Base-by-base conservation (phyloP, 2,888 invertebrate species). In the Miltochrista miniata region DNA sequence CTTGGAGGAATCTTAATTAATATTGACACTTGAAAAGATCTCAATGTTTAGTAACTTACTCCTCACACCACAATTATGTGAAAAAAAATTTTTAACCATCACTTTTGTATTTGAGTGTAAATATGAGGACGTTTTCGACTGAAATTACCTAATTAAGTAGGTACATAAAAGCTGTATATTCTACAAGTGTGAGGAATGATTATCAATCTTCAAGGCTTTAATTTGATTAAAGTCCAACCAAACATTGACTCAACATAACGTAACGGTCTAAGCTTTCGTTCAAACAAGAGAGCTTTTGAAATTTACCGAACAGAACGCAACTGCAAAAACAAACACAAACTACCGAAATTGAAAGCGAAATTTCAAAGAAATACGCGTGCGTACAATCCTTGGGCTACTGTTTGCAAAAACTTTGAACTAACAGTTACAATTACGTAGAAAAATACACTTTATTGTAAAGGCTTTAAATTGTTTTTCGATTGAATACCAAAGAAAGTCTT, bases 321-420 rank as follows among this genome's bases (percentile, higher is more conserved):
- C 62, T 50, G 54, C 64, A 76, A 82, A 83, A 85, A 80, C 72
- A 76, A 75, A 76, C 48, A 61, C 33, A 45, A 29, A 39, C 15
- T 45, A 14, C 47, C 47, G 18, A 56, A 68, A 61, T 48, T 53
- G 69, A 75, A 74, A 80, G 72, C 75, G 72, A 75, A 79, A 74
- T 75, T 80, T 82, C 81, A 76, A 81, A 76, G 79, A 76, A 79
- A 79, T 77, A 76, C 74, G 73, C 78, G 72, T 79, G 81, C 72
- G 69, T 79, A 58, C 64, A 72, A 61, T 65, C 64, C 74, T 68
- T 71, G 49, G 42, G 69, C 84, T 76, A 79, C 81, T 64, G 78
- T 76, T 71, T 59, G 74, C 78, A 79, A 84, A 82, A 85, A 76
- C 70, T 57, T 60, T 45, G 55, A 68, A 70, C 46, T 43, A 41